phyloP scores from a whole-genome alignment of 2,797 vertebrate species.

The Danio aesculapii region DNA sequence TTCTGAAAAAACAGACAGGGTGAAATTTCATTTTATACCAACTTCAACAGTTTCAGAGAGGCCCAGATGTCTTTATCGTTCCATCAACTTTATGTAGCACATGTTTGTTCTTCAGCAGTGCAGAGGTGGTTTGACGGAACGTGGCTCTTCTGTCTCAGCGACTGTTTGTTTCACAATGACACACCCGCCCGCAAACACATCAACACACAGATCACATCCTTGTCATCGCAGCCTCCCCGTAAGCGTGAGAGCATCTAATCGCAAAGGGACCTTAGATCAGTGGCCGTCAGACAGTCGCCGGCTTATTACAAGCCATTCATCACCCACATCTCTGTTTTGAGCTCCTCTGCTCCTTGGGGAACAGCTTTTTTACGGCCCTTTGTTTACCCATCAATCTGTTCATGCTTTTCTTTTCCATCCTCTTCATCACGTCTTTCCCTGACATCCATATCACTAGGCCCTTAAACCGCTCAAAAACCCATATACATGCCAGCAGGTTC shows the following conservation, averaged over 20 bases:
- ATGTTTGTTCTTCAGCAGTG: constrained; percentile 9
- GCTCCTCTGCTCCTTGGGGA: constrained; percentile 62
- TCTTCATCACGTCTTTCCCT: constrained; percentile 51
- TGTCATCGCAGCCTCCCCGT: constrained; percentile 54
- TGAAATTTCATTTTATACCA: not conserved
- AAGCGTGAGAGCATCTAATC: constrained; percentile 61
- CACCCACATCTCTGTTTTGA: constrained; percentile 64
- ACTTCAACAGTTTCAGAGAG: not conserved
- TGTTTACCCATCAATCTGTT: constrained; percentile 64
- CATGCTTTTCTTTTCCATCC: constrained; percentile 56
- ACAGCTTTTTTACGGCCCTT: constrained; percentile 60
- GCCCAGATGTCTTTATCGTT: not conserved
- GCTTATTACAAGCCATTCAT: constrained; percentile 77
- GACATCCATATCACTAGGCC: constrained; percentile 44
- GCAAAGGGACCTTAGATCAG: constrained; percentile 69
- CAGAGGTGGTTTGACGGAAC: constrained; percentile 13
- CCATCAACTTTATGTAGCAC: not conserved
- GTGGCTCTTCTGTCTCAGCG: constrained; percentile 34
- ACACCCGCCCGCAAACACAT: constrained; percentile 53
- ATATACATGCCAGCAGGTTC: constrained; percentile 24
- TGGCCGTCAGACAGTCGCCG: constrained; percentile 67
- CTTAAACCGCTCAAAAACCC: constrained; percentile 30
- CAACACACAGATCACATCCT: constrained; percentile 63
- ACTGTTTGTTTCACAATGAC: constrained; percentile 56
- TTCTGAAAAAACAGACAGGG: not conserved